These are phyloP conservation scores for Oegoconia quadripuncta DNA, from an alignment of 2,888 invertebrate species.

Conservation along the genomic window DNA sequence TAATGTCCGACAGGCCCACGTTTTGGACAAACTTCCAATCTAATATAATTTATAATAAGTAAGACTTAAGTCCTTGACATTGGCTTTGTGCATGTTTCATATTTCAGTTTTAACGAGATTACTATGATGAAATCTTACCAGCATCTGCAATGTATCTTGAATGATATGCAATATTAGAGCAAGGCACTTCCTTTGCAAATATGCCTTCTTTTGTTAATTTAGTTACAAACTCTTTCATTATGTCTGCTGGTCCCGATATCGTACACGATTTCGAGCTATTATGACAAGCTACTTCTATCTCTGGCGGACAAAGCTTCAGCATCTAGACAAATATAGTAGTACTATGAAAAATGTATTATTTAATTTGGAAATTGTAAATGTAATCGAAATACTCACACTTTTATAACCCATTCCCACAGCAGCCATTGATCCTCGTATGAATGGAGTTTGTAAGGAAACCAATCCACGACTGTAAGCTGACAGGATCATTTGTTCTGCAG, in stretches of 20 bases:
- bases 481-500: slow-evolving; percentile 89
- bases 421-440: slow-evolving; percentile 90
- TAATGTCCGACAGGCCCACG: too few relatives aligned
- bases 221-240: slow-evolving; percentile 77
- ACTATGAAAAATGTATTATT: neutral
- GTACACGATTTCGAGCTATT: slow-evolving; percentile 88
- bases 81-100: neutral
- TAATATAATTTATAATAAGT: too few relatives aligned
- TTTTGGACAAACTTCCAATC: too few relatives aligned
- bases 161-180: slow-evolving; percentile 92
- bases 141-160: slow-evolving; percentile 86
- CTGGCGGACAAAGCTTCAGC: slow-evolving; percentile 63
- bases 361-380: neutral
- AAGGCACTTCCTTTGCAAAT: slow-evolving; percentile 61
- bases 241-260: slow-evolving; percentile 85
- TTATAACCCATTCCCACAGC: slow-evolving; percentile 84
- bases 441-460: slow-evolving; percentile 80
- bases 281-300: slow-evolving; percentile 87
- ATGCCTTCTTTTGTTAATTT: slow-evolving; percentile 47
- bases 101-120: too few relatives aligned
- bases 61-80: neutral
- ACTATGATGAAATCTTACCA: slow-evolving; percentile 36
- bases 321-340: slow-evolving; percentile 27
- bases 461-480: slow-evolving; percentile 88
- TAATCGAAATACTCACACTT: slow-evolving; percentile 47